Base-by-base conservation (phyloP, 2,113 vertebrate genomes). In the Prietella phreatophila region DNA sequence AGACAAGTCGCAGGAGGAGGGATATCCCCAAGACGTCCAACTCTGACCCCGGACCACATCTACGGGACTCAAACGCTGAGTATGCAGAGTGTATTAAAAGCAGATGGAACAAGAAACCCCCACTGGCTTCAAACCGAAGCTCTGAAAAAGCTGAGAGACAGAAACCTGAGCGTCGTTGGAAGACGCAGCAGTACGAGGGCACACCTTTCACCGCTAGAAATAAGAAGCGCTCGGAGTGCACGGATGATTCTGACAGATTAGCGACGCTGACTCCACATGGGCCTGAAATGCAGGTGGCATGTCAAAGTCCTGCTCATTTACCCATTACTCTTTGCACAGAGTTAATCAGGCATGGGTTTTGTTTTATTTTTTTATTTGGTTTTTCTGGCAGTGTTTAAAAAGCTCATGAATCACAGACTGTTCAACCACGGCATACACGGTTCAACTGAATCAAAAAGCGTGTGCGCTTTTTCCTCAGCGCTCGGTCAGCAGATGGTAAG, bases 401-500 rank as follows among this genome's bases (percentile, higher is more conserved):
- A 27, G 42, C 19, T 60, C 33, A 22, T n/a, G 33, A 83, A 82
- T 73, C 36, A 56, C 56, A 71, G 82, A 82, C 63, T 36, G 22
- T 71, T 58, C 63, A 53, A 73, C 65, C 50, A 3, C 19, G 15
- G 14, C 17, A 6, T 30, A 55, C 69, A n/a, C 22, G n/a, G 7
- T 55, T 60, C 61, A 30, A 50, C 27, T 10, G 63, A 84, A 71
- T 42, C 36, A 39, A 53, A n/a, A n/a, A n/a, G n/a, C 2, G 83
- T 0, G 30, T 55, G 65, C 30, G 15, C 50, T 22, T 73, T 73
- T 73, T 85, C 73, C 67, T 85, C 30, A 55, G 60, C 63, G 17
- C 58, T 42, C 80, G 27, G 79, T 71, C 65, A 47, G 86, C 86
- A 82, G 79, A 73, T 82, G 86, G 84, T 25, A 73, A 58, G 78